Base-by-base conservation (phyloP, 2,797 vertebrate species). In the Scarus forsteni region DNA sequence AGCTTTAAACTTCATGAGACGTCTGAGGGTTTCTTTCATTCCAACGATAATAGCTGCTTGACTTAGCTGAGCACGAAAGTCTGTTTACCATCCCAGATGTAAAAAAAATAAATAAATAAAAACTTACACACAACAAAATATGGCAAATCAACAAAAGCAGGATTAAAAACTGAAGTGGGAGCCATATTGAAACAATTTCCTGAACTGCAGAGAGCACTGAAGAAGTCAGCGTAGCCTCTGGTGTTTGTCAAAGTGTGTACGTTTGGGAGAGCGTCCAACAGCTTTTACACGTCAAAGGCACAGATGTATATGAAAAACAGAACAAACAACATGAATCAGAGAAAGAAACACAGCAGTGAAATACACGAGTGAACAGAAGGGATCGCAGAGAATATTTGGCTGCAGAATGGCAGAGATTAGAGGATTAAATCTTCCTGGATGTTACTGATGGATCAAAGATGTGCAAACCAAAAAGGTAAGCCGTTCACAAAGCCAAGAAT, bases 341-440 rank as follows among this genome's bases (percentile, higher is more conserved):
- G 27, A 46, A 18, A 15, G 10, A 48, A 15, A 66, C 60, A 56
- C 55, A 66, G 56, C 45, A 10, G 27, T 27, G 54, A 79, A 79
- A 66, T 56, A 39, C 70, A 79, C 5, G 62, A 71, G 54, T 9
- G 15, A 74, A 61, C 82, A 70, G 56, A 50, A 39, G 60, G 64
- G 78, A 86, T 76, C 76, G 81, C 10, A 80, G 73, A 35, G 73
- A 46, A 56, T 52, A 57, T 79, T 70, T 82, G 80, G 85, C 83
- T 59, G 69, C 42, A 34, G 61, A 54, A 69, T 10, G 16, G 34
- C 42, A 56, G 69, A 74, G 87, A 87, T 89, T 84, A 81, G 81
- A 83, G 86, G 85, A 86, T 86, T 83, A 84, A 9, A 75, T 44
- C 66, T 80, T 84, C 66, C 75, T 69, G 78, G 74, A 84, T 91